A percentile compares a stretch with the other conserved stretches of the same genome.
Conservation (phyloP, 2,797 vertebrate species). For the Neoniphon sammara region DNA sequence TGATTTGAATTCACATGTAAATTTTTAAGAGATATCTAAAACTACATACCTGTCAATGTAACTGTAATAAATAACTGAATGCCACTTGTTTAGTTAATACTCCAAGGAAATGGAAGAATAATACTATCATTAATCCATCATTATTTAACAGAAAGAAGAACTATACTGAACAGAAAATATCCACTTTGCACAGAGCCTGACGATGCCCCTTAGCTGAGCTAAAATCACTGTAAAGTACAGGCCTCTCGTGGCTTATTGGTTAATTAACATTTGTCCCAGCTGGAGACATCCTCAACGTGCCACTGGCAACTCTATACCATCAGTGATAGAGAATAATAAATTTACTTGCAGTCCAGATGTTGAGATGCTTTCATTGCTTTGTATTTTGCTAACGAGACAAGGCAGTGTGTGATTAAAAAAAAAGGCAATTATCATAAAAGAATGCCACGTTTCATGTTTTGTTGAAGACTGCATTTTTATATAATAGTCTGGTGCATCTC, state of each 20-base stretch:
- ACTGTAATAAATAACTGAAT: no score
- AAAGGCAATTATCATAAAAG: neutral
- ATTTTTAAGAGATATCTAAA: no score
- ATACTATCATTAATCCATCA: neutral
- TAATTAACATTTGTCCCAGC: constrained; percentile 59
- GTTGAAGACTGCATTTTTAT: neutral
- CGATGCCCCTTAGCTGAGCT: constrained; percentile 17
- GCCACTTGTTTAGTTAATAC: no score
- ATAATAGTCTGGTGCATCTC: neutral
- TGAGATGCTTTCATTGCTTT: neutral
- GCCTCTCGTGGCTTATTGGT: constrained; percentile 55
- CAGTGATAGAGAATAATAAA: constrained; percentile 14
- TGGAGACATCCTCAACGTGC: constrained; percentile 32
- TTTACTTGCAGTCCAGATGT: neutral
- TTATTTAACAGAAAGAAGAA: neutral
- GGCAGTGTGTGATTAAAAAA: neutral
- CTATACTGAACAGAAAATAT: no score
- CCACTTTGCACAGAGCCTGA: neutral
- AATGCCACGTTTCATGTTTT: neutral
- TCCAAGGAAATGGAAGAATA: no score
- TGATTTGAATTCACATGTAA: no score
- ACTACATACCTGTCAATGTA: no score
- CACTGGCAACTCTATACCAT: constrained; percentile 17
- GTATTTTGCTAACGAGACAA: neutral
- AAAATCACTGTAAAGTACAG: constrained; percentile 44